Percentiles rank a stretch among this genome's conserved stretches.
phyloP scores from a whole-genome alignment of 2,113 vertebrate species.

The Arizona elegans region DNA sequence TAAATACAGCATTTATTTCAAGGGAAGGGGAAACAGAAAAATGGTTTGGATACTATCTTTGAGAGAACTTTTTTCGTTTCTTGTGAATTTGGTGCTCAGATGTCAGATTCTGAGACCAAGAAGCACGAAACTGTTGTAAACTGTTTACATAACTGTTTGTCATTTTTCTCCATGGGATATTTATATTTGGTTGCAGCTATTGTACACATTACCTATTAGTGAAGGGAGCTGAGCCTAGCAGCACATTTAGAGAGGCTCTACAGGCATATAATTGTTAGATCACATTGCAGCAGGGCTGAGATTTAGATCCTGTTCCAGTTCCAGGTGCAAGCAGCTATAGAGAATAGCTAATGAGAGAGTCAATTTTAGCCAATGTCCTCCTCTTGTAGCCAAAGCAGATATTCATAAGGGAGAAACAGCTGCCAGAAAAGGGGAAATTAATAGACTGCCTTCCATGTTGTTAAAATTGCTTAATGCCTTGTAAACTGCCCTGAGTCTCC shows the following conservation, averaged over 20 bases:
- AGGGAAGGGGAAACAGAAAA: neutral
- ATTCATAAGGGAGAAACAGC: neutral
- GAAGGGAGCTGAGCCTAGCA: neutral
- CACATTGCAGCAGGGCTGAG: neutral
- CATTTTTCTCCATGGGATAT: neutral
- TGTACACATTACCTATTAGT: neutral
- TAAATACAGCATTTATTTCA: neutral
- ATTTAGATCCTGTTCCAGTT: neutral
- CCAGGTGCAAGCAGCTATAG: neutral
- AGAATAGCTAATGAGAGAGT: neutral
- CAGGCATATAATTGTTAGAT: neutral
- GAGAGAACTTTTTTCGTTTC: neutral
- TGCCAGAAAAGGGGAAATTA: neutral
- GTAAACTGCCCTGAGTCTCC: too few relatives aligned
- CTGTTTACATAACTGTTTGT: neutral
- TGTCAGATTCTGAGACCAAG: neutral
- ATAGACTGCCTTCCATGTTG: neutral
- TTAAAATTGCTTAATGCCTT: neutral
- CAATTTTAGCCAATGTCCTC: neutral
- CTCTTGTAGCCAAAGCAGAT: neutral
- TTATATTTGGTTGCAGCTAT: neutral
- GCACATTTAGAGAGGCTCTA: neutral
- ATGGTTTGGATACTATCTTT: neutral
- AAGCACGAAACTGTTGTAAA: neutral
- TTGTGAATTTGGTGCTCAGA: neutral